Percentiles rank a stretch among this genome's conserved stretches.
phyloP scores from a whole-genome alignment of 1,140 invertebrate species.

The Drosophila jambulina region DNA sequence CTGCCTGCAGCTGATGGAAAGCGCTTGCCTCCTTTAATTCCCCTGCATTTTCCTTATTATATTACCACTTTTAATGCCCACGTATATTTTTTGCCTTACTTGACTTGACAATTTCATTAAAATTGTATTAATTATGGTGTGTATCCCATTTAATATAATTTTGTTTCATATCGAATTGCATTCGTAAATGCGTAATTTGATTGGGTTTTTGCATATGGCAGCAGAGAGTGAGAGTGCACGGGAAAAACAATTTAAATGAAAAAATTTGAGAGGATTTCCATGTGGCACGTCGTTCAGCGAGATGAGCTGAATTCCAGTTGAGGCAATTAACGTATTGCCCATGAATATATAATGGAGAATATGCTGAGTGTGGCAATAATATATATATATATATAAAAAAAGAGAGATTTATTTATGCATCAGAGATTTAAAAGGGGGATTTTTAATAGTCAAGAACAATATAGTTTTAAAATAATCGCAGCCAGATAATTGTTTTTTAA shows the following conservation, averaged over 20 bases:
- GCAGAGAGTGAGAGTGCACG: background rate
- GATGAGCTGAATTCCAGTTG: background rate
- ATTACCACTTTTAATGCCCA: constrained; percentile 11
- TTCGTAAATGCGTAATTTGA: constrained; percentile 6
- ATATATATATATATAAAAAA: background rate
- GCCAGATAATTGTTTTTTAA: background rate
- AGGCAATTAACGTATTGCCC: constrained; percentile 16
- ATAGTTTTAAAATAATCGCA: background rate
- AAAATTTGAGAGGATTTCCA: constrained; percentile 11
- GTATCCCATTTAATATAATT: constrained; percentile 29
- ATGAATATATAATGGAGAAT: constrained; percentile 1
- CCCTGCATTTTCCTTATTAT: constrained; percentile 26
- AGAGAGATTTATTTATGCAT: background rate
- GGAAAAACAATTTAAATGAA: background rate
- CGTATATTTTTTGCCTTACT: constrained; percentile 11
- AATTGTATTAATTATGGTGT: constrained; percentile 40
- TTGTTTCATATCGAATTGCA: constrained; percentile 23
- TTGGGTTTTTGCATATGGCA: constrained; percentile 14
- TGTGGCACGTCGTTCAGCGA: background rate
- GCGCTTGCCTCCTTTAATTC: background rate
- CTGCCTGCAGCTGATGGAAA: constrained; percentile 49
- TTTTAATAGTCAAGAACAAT: background rate
- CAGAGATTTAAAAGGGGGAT: background rate
- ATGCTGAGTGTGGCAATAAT: background rate
- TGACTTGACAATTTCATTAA: constrained; percentile 53